phyloP scores from a whole-genome alignment of 2,888 invertebrate genomes.

The Mantis religiosa region DNA sequence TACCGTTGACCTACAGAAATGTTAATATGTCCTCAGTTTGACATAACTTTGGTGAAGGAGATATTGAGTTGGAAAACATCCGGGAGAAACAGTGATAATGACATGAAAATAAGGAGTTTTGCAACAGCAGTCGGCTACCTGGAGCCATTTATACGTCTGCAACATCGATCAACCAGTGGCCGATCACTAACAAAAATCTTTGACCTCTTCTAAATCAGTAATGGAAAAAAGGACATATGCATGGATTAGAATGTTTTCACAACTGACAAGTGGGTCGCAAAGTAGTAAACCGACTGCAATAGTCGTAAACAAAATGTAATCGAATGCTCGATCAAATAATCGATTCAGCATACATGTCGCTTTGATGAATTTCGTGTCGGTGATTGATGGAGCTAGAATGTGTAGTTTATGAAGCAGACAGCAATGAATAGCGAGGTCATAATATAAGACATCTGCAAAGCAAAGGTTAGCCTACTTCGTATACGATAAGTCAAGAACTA shows the following conservation, averaged over 20 bases:
- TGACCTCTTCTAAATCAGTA: background rate
- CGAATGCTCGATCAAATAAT: background rate
- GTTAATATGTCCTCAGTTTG: no score
- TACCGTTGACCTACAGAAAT: background rate
- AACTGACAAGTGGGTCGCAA: background rate
- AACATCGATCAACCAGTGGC: background rate
- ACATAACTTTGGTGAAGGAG: no score
- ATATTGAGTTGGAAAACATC: no score
- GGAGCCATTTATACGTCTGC: background rate
- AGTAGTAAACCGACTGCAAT: background rate
- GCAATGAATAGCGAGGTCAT: background rate
- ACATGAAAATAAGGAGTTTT: background rate
- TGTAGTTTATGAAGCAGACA: background rate
- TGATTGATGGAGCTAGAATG: background rate
- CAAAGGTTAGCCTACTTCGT: background rate
- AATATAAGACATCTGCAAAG: background rate
- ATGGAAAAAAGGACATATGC: background rate
- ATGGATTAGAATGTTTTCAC: background rate
- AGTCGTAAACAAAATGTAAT: background rate
- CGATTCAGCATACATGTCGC: background rate
- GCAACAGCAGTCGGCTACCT: background rate
- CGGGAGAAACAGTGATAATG: no score
- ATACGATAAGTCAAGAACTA: background rate
- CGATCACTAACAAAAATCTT: background rate
- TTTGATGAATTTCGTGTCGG: background rate